Conservation (phyloP, 2,797 vertebrate species). For the Tachyglossus aculeatus region DNA sequence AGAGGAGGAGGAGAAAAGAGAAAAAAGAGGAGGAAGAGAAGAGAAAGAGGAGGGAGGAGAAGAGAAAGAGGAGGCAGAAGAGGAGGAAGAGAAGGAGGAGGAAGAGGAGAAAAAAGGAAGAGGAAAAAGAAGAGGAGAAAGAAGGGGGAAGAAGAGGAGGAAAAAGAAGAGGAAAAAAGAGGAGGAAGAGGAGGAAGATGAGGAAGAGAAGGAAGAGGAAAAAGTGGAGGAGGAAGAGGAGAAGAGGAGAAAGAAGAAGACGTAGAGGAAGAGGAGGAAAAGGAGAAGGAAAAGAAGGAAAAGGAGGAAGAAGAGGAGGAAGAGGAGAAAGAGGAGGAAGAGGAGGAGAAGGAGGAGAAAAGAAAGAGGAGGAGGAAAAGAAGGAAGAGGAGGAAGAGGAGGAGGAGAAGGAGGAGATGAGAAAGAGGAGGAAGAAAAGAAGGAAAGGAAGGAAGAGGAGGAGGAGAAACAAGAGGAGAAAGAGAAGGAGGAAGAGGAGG, state of each 20-base stretch:
- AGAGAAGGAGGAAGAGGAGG: not conserved
- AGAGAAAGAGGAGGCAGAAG: not conserved
- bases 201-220: not conserved
- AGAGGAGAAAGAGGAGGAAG: not conserved
- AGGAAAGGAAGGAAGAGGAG: too few species aligned
- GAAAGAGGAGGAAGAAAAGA: not conserved
- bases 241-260: not conserved
- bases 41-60: too few species aligned
- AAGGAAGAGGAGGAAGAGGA: not conserved
- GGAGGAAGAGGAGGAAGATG: too few species aligned
- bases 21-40: too few species aligned
- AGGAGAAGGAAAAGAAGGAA: too few species aligned
- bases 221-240: not conserved
- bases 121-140: not conserved
- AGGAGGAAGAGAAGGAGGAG: too few species aligned
- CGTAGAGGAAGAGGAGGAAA: not conserved
- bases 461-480: not conserved
- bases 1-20: too few species aligned
- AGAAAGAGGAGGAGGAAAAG: not conserved
- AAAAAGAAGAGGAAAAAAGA: too few species aligned
- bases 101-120: not conserved
- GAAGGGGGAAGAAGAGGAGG: too few species aligned
- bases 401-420: not conserved
- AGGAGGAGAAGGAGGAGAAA: not conserved
- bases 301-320: not conserved